Evolutionary conservation across 92 coral and sea anemone genomes (phyloP), one percentile per base, ranked within the genome.

Genomic region (Zoanthus sansibaricus): DNA sequence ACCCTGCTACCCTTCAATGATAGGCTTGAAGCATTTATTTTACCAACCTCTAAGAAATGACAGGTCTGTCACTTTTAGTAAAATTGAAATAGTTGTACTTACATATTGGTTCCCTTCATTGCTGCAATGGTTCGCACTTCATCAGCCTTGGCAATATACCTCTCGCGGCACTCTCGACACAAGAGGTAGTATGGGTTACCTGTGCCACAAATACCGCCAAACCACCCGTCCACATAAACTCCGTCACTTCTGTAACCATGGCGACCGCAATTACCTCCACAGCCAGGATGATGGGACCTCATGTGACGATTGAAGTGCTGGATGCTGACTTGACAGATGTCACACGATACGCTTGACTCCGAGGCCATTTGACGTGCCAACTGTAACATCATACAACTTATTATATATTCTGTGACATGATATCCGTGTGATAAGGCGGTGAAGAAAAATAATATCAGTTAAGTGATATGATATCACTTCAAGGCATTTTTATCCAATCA

Each of bases 231-330:
- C 1, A 94, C 93, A 73, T 92, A 94, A 33, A 94, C 93, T 15
- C 98, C 94, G 71, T 94, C 98, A 87, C 98, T 94, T 30, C 98
- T 93, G 92, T 94, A 94, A 25, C 98, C 98, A 92, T 94, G 98
- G 77, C 98, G 98, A 88, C 98, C 93, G 71, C 94, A 91, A 77
- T 94, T 94, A n/a, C 98, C 98, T 12, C 98, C 98, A 90, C 98
- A 94, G 47, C 98, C 98, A 30, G 98, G 95, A 75, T 94, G 98
- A 71, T 89, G 91, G 61, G 90, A 90, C 76, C 95, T 92, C 95
- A 94, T 94, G 91, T 94, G 98, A n/a, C 93, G 92, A 49, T 93
- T 92, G 87, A 94, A 86, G 84, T 92, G 91, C 48, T 71, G 90
- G 20, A 92, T 92, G 52, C 86, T 82, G 30, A 71, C 75, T 80